Conservation (phyloP, 2,888 invertebrate genomes). For the Xanthorhoe designata region DNA sequence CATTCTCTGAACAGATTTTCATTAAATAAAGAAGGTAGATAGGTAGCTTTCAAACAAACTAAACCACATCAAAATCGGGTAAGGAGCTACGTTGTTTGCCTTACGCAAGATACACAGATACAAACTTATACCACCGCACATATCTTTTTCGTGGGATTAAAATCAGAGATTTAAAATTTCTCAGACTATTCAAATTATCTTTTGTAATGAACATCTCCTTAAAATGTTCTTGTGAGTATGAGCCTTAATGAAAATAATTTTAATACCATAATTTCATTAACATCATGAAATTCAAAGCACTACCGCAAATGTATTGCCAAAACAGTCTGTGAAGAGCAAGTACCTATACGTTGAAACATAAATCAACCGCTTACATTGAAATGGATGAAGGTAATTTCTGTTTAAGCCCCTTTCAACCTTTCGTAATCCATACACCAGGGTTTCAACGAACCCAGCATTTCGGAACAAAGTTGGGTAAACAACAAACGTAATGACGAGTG, state of each 20-base stretch:
- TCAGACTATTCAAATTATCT: no score
- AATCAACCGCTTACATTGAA: conserved; percentile 16
- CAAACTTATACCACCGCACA: no score
- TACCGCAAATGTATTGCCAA: conserved; percentile 1
- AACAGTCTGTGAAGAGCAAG: conserved; percentile 9
- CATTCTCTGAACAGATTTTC: no score
- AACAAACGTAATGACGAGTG: background rate
- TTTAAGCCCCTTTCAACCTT: conserved; percentile 11
- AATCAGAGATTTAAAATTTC: no score
- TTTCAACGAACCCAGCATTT: background rate
- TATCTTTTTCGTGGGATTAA: no score
- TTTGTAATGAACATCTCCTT: no score
- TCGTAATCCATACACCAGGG: background rate
- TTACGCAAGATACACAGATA: no score
- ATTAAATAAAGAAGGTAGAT: no score
- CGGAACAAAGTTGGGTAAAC: background rate
- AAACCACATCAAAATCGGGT: no score
- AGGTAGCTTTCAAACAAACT: no score
- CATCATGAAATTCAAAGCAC: background rate
- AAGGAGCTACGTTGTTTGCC: no score
- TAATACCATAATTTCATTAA: background rate
- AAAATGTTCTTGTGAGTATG: background rate
- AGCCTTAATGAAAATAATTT: background rate
- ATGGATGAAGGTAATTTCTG: conserved; percentile 11
- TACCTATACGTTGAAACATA: conserved; percentile 10